phyloP scores from a whole-genome alignment of 2,888 invertebrate species.

The Trachelus tabidus region DNA sequence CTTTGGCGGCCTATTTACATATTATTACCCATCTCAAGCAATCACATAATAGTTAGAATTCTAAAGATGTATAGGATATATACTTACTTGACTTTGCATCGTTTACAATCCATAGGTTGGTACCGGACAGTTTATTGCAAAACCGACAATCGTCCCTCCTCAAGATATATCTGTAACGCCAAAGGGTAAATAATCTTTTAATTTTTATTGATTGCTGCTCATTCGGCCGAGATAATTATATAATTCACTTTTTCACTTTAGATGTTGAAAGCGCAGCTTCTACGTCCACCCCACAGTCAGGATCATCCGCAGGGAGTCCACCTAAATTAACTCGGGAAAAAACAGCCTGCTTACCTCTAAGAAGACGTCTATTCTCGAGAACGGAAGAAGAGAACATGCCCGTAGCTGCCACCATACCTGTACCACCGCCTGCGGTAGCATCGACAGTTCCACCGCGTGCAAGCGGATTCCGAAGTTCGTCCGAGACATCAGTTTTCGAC shows the following conservation, averaged over 20 bases:
- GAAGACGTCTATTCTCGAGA: constrained; percentile 72
- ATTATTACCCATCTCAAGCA: not conserved
- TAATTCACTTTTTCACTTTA: constrained; percentile 11
- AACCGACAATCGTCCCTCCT: constrained; percentile 39
- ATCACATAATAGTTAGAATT: not conserved
- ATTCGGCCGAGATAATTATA: not conserved
- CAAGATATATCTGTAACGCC: constrained; percentile 51
- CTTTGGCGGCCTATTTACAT: not conserved
- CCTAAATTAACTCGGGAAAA: constrained; percentile 68
- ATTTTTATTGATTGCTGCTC: not conserved
- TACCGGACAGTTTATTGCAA: constrained; percentile 50
- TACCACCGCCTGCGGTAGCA: constrained; percentile 38
- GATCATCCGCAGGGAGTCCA: constrained; percentile 62
- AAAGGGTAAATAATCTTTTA: constrained; percentile 43
- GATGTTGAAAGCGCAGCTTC: constrained; percentile 46
- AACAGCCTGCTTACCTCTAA: constrained; percentile 57
- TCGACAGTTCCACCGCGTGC: constrained; percentile 63
- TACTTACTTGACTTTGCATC: not conserved
- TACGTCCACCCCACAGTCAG: constrained; percentile 56
- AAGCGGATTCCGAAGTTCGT: constrained; percentile 70
- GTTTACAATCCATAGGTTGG: constrained; percentile 44
- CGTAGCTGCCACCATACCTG: constrained; percentile 38
- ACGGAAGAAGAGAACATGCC: constrained; percentile 68
- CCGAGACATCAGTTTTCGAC: constrained; percentile 75
- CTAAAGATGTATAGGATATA: not conserved